These are phyloP conservation scores for Apamea monoglypha DNA, from an alignment of 2,888 invertebrate species.

Conservation along the genomic window DNA sequence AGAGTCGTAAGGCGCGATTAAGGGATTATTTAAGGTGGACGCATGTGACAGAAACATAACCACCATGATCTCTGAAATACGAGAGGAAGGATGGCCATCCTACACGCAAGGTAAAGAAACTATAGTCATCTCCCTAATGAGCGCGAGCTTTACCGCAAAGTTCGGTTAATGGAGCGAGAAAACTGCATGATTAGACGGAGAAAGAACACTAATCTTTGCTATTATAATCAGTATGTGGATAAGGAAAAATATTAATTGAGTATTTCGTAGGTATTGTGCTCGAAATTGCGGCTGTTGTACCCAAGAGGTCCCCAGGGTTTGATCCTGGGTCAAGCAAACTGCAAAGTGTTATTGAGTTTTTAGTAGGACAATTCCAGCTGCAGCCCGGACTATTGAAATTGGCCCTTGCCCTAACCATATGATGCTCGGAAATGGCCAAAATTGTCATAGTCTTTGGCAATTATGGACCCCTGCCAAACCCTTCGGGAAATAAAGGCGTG, in stretches of 20 bases:
- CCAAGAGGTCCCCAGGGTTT: constrained; percentile 33
- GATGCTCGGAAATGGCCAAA: constrained; percentile 7
- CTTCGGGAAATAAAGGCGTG: constrained; percentile 28
- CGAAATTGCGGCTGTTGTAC: constrained; percentile 20
- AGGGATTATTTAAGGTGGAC: constrained; percentile 44
- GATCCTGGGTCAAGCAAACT: constrained; percentile 35
- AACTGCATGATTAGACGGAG: constrained; percentile 21
- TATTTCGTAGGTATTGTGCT: constrained; percentile 14
- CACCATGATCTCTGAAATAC: constrained; percentile 16
- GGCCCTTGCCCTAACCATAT: constrained; percentile 1
- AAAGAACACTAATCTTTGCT: constrained; percentile 28
- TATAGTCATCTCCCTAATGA: constrained; percentile 47
- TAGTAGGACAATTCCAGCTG: constrained; percentile 15
- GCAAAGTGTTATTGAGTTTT: constrained; percentile 47
- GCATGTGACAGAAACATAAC: constrained; percentile 10
- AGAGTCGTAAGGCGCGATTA: constrained; percentile 20
- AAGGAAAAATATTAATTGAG: constrained; percentile 32
- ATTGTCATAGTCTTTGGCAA: constrained; percentile 16
- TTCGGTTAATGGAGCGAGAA: constrained; percentile 34
- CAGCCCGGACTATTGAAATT: constrained; percentile 21
- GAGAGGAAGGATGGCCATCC: constrained; percentile 20
- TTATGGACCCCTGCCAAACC: constrained; percentile 12
- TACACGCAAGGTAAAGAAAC: constrained; percentile 25
- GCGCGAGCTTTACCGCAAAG: constrained; percentile 24
- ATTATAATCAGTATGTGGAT: neutral